These are phyloP conservation scores for Vultur gryphus DNA, from an alignment of 2,797 vertebrate genomes.

Conservation along the genomic window DNA sequence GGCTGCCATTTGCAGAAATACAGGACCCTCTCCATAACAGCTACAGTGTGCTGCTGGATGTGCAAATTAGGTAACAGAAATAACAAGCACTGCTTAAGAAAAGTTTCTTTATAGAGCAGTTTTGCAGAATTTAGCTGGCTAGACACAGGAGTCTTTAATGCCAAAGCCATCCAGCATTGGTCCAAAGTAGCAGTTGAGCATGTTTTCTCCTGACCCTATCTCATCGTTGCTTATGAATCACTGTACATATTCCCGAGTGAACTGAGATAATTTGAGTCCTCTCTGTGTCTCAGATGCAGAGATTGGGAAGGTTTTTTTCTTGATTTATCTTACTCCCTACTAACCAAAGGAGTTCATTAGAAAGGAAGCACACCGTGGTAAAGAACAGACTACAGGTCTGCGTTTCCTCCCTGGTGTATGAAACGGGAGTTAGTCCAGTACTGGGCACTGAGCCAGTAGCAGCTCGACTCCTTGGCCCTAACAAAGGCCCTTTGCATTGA, in stretches of 20 bases:
- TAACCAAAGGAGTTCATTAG: not conserved
- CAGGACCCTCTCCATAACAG: slow-evolving; percentile 14
- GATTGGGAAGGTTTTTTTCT: not conserved
- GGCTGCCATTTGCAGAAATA: slow-evolving; percentile 60
- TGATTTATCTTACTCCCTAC: not conserved
- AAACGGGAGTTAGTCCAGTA: not conserved
- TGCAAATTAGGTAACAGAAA: slow-evolving; percentile 51
- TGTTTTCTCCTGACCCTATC: not conserved
- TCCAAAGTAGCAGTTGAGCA: not conserved
- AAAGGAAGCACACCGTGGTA: not conserved
- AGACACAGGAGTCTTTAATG: not conserved
- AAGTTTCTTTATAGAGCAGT: not conserved
- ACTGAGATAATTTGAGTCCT: not conserved
- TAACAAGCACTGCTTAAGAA: slow-evolving; percentile 33
- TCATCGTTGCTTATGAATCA: not conserved
- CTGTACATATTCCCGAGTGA: not conserved
- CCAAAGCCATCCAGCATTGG: not conserved
- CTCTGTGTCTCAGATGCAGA: not conserved
- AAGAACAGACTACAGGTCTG: not conserved
- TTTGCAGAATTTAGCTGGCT: slow-evolving; percentile 11
- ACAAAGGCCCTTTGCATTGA: not conserved
- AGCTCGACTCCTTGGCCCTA: not conserved
- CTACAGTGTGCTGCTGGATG: slow-evolving; percentile 16
- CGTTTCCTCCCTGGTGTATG: not conserved
- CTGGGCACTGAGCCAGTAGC: not conserved